Percentiles rank a stretch among this genome's conserved stretches.
phyloP scores from a whole-genome alignment of 2,113 vertebrate species.

The Phylloscopus whistleri region DNA sequence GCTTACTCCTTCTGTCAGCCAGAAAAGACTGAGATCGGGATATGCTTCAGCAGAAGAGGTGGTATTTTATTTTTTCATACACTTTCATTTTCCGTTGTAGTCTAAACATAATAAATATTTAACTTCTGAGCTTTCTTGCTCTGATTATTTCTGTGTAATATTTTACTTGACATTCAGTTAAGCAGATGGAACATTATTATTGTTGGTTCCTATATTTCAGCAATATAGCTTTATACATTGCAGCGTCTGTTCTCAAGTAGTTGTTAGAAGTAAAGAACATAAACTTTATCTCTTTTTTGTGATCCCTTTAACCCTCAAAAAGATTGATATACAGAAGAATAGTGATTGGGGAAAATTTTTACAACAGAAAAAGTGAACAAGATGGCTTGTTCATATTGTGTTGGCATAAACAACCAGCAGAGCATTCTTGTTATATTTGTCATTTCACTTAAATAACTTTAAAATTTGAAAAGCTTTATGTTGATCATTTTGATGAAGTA shows the following conservation, averaged over 20 bases:
- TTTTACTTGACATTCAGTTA: slow-evolving; percentile 1
- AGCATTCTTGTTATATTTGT: neutral
- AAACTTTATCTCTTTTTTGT: neutral
- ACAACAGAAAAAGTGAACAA: neutral
- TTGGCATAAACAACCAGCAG: neutral
- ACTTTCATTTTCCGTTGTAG: neutral
- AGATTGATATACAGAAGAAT: neutral
- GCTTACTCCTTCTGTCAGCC: neutral
- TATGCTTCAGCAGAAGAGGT: neutral
- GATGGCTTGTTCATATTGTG: neutral
- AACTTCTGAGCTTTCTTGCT: slow-evolving; percentile 30
- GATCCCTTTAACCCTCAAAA: neutral
- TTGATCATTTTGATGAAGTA: neutral
- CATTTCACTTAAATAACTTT: neutral
- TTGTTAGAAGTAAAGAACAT: neutral
- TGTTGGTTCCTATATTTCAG: neutral
- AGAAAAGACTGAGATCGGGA: neutral
- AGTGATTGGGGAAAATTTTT: neutral
- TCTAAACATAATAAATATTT: slow-evolving; percentile 32
- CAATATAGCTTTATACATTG: neutral
- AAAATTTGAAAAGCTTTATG: neutral
- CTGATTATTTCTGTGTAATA: slow-evolving; percentile 9
- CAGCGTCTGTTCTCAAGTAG: neutral
- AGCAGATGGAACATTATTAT: neutral
- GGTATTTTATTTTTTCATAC: neutral